Evolutionary conservation across 2,888 invertebrate species (phyloP), one percentile per base, ranked within the genome.

Genomic region (Idaea aversata): DNA sequence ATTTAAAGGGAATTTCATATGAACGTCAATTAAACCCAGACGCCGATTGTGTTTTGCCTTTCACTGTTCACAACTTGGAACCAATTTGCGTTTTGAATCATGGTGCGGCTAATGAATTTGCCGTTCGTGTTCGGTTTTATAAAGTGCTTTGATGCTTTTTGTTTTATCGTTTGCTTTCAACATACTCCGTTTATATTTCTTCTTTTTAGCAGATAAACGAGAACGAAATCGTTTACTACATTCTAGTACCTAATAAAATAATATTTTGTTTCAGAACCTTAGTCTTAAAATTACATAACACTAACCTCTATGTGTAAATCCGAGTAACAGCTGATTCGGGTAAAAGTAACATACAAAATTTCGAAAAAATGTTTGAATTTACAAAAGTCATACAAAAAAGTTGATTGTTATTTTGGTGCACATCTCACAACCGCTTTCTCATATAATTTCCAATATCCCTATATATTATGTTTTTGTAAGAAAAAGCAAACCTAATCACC

Each of bases 1-100:
- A 87, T 87, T 88, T 85, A 83, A 84, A 80, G 76, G 77, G 78
- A 81, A 85, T 86, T 84, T 86, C 84, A 85, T 85, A 85, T 83
- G 74, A 76, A 75, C 78, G 75, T 77, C 81, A 83, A 86, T 86
- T 85, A 85, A 81, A 81, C 75, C 75, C 70, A 65, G 73, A 74
- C 72, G 71, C 72, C 65, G 75, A 82, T 78, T 75, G 75, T 78
- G 81, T 77, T 75, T 75, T 68, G 63, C 68, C 70, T 64, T 70
- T 72, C 63, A 61, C 63, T 68, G 69, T 73, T 72, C 77, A 77
- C 71, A 76, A 72, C 75, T 72, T 66, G 69, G 62, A 71, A 70
- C 75, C 78, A 80, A 82, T 84, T 84, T 77, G 73, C 67, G 70
- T 78, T 75, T 75, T 72, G 79, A 75, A 82, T 71, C 78, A 80